Conservation (phyloP, 2,888 invertebrate genomes). For the Pachydiplax longipennis region DNA sequence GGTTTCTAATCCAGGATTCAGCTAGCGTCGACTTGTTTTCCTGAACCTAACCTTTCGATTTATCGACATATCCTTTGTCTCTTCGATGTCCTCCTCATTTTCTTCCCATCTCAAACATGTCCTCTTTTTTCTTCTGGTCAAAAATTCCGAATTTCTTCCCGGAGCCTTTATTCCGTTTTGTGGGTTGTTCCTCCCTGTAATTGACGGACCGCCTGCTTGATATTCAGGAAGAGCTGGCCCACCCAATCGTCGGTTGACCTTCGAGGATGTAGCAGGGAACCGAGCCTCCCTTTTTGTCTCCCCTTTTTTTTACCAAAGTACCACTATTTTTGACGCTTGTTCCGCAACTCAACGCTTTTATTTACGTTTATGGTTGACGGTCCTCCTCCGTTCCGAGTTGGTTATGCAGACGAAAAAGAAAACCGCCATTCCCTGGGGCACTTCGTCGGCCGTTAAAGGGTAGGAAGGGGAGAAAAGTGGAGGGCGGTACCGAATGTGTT, state of each 20-base stretch:
- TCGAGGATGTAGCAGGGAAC: neutral
- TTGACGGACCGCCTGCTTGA: slow-evolving; percentile 28
- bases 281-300: neutral
- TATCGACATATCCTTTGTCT: neutral
- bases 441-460: neutral
- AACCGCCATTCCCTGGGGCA: neutral
- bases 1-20: neutral
- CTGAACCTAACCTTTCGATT: neutral
- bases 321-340: neutral
- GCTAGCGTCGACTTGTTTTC: neutral
- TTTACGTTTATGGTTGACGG: neutral
- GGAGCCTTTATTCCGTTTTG: neutral
- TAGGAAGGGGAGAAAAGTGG: neutral
- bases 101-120: neutral
- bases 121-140: neutral
- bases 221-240: slow-evolving; percentile 30
- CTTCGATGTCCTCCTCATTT: neutral
- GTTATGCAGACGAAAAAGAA: neutral
- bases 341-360: neutral
- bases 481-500: neutral
- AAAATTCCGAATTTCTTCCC: neutral
- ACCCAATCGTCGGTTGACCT: slow-evolving; percentile 4
- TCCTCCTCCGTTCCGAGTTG: neutral
- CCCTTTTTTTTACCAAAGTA: neutral
- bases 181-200: neutral